Base-by-base conservation (phyloP, 2,888 invertebrate species). In the Prosapia bicincta region DNA sequence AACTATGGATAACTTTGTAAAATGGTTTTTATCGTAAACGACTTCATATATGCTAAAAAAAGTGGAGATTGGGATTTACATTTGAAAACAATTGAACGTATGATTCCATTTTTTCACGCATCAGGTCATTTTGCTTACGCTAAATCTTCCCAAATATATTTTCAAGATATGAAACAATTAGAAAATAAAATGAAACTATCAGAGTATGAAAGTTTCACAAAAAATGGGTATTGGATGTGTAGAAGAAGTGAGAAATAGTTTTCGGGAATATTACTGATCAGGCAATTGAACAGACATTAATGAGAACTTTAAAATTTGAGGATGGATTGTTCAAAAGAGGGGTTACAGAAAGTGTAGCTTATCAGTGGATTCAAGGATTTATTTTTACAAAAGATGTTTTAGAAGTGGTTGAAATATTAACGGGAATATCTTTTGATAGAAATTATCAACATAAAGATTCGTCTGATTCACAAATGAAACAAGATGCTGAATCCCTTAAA, bases 151-250 rank as follows among this genome's bases (percentile, higher is more conserved):
- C 82, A 81, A 66, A 68, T 82, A 26, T 83, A 82, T 79, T 67
- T 83, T 1, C 82, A 82, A 79, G 77, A 81, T 28, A 82, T 82
- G 82, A n/a, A n/a, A n/a, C n/a, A n/a, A n/a, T n/a, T n/a, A n/a
- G n/a, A n/a, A n/a, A n/a, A n/a, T n/a, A n/a, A n/a, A n/a, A n/a
- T n/a, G n/a, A n/a, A n/a, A n/a, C n/a, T n/a, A n/a, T n/a, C n/a
- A n/a, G 30, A 30, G 30, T 30, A 30, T 30, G 9, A 30, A 30
- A 30, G 5, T 7, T 30, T 30, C 30, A 30, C 30, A 5, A 30
- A 30, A 30, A 5, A 30, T n/a, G 30, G 30, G 30, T 30, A 30
- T 9, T 30, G 30, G 30, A 30, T 9, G 9, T 30, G 6, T 9
- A 5, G 30, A 30, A 5, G 30, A 30, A 9, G 5, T 9, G 9